A percentile compares a stretch with the other conserved stretches of the same genome.
These are phyloP conservation scores for Zingel zingel DNA, from an alignment of 2,113 vertebrate species.

Conservation along the genomic window DNA sequence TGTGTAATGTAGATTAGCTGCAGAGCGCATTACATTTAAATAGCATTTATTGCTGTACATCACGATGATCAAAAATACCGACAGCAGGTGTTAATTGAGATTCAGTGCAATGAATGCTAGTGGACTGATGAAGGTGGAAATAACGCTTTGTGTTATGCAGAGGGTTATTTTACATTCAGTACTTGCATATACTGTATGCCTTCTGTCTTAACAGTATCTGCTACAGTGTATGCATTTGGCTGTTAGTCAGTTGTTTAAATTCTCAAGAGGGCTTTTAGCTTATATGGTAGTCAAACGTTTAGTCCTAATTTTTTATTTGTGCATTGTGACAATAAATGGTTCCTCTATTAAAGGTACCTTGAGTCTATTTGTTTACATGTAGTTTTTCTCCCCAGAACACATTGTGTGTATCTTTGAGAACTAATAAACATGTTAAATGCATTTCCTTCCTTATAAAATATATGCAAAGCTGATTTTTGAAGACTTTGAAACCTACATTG, in stretches of 20 bases:
- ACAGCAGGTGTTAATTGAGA: slow-evolving; percentile 78
- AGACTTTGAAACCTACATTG: not conserved
- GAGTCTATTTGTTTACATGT: not conserved
- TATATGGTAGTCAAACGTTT: not conserved
- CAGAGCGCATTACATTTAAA: slow-evolving; percentile 50
- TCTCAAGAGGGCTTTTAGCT: not conserved
- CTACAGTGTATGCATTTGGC: not conserved
- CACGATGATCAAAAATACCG: slow-evolving; percentile 53
- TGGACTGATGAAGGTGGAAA: slow-evolving; percentile 41
- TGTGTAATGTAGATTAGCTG: slow-evolving; percentile 40
- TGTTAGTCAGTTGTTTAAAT: slow-evolving; percentile 1
- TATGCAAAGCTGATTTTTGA: not conserved
- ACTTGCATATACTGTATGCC: slow-evolving; percentile 25
- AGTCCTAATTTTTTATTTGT: not conserved
- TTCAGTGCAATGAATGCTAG: slow-evolving; percentile 66
- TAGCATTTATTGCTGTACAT: slow-evolving; percentile 55
- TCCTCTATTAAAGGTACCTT: not conserved
- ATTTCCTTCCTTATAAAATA: not conserved
- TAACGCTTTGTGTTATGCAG: slow-evolving; percentile 40
- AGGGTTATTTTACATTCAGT: slow-evolving; percentile 62
- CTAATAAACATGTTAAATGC: not conserved
- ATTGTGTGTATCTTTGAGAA: not conserved
- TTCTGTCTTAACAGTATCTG: slow-evolving; percentile 3
- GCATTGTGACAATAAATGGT: not conserved
- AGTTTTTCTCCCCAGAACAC: not conserved